phyloP scores from a whole-genome alignment of 2,113 vertebrate species.

The Ciconia maguari region DNA sequence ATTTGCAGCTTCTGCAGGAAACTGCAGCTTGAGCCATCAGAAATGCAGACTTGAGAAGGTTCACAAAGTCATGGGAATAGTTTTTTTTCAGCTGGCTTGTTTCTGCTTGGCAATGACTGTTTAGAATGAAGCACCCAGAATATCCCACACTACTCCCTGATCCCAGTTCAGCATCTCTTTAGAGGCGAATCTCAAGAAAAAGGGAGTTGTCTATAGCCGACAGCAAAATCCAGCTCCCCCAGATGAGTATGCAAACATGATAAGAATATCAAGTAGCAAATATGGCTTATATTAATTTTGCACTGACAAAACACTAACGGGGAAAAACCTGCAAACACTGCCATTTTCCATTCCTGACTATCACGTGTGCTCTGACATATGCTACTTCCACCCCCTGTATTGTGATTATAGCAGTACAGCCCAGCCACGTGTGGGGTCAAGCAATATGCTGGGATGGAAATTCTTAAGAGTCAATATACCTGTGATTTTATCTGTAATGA shows the following conservation, averaged over 20 bases:
- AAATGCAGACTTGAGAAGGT: background rate
- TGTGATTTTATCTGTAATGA: background rate
- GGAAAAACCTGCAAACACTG: background rate
- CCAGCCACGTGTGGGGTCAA: fast-evolving
- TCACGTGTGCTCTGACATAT: background rate
- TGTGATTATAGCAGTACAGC: background rate
- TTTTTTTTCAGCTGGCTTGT: background rate
- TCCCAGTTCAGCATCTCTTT: background rate
- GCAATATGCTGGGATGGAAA: background rate
- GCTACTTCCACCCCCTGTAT: background rate
- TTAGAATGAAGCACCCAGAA: background rate
- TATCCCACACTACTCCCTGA: background rate
- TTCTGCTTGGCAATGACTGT: background rate
- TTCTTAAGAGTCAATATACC: background rate
- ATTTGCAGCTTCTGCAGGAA: background rate
- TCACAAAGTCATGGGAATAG: background rate
- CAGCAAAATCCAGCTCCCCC: background rate
- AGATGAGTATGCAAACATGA: background rate
- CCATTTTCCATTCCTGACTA: background rate
- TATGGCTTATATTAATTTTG: background rate
- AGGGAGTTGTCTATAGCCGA: background rate
- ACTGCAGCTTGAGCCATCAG: background rate
- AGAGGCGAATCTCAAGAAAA: background rate
- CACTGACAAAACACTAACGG: background rate
- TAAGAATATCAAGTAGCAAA: background rate